Conservation (phyloP, 1,140 invertebrate species). For the Babylonia areolata region DNA sequence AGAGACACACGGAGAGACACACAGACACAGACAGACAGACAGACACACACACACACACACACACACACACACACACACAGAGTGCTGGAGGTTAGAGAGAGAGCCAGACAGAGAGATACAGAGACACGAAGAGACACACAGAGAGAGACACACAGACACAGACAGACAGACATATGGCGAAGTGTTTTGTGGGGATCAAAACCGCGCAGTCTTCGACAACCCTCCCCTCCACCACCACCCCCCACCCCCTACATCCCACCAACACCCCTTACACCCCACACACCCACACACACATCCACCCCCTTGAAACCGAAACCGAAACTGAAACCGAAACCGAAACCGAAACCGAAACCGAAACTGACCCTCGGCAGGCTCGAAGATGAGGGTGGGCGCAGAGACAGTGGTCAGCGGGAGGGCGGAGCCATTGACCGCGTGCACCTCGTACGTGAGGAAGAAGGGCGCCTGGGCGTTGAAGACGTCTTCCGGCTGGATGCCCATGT, state of each 20-base stretch:
- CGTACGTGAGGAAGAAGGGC: constrained; percentile 27
- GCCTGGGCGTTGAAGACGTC: constrained; percentile 35
- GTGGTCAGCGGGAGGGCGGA: neutral
- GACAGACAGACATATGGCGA: too few relatives aligned
- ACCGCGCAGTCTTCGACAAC: too few relatives aligned
- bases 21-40: neutral
- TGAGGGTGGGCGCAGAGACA: constrained; percentile 34
- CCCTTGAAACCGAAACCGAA: too few relatives aligned
- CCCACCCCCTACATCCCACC: too few relatives aligned
- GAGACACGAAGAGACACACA: neutral
- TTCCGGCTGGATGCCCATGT: constrained; percentile 24
- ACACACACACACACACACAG: neutral
- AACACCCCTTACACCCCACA: too few relatives aligned
- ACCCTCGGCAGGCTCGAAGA: constrained; percentile 37
- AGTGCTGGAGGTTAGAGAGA: too few relatives aligned
- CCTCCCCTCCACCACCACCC: too few relatives aligned
- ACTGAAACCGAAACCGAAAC: too few relatives aligned
- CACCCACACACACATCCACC: too few relatives aligned
- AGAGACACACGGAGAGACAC: neutral
- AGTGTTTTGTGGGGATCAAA: too few relatives aligned
- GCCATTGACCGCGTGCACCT: constrained; percentile 31
- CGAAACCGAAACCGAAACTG: too few relatives aligned
- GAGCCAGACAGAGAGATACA: neutral
- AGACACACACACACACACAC: neutral
- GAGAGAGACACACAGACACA: neutral